Conservation (phyloP, 2,797 vertebrate species). For the Sebastiscus tertius region DNA sequence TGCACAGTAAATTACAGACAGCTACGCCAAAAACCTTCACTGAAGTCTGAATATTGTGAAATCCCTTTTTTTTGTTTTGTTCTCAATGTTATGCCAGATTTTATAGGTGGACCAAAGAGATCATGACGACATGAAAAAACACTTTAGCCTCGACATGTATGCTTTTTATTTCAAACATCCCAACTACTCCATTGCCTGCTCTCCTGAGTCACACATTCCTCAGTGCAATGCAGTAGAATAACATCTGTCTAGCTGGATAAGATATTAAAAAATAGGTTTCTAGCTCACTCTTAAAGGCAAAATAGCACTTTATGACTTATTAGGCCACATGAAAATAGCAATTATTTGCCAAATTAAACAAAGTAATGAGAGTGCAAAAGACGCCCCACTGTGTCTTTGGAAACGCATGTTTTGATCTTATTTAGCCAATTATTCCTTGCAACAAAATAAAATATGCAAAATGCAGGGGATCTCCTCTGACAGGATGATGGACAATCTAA, state of each 20-base stretch:
- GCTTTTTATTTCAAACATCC: neutral
- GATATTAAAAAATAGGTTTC: constrained; percentile 17
- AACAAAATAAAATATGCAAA: neutral
- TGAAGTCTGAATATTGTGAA: constrained; percentile 22
- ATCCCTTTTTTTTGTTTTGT: neutral
- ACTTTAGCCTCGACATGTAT: neutral
- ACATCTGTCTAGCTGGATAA: neutral
- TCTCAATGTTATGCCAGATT: constrained; percentile 25
- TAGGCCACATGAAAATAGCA: constrained; percentile 23
- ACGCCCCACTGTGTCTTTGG: neutral
- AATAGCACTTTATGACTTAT: constrained; percentile 24
- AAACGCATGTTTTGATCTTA: constrained; percentile 1
- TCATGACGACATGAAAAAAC: constrained; percentile 19
- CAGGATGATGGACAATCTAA: neutral
- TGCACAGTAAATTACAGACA: constrained; percentile 49
- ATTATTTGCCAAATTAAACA: constrained; percentile 40
- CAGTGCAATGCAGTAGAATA: neutral
- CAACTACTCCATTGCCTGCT: neutral
- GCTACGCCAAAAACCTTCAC: constrained; percentile 40
- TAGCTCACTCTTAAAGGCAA: constrained; percentile 3
- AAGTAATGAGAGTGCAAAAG: constrained; percentile 23
- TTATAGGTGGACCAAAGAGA: constrained; percentile 11
- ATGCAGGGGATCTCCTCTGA: constrained; percentile 6
- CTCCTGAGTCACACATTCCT: neutral
- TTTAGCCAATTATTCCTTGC: constrained; percentile 10